phyloP scores from a whole-genome alignment of 1,140 invertebrate genomes.

The honey bee (Apis mellifera) region DNA sequence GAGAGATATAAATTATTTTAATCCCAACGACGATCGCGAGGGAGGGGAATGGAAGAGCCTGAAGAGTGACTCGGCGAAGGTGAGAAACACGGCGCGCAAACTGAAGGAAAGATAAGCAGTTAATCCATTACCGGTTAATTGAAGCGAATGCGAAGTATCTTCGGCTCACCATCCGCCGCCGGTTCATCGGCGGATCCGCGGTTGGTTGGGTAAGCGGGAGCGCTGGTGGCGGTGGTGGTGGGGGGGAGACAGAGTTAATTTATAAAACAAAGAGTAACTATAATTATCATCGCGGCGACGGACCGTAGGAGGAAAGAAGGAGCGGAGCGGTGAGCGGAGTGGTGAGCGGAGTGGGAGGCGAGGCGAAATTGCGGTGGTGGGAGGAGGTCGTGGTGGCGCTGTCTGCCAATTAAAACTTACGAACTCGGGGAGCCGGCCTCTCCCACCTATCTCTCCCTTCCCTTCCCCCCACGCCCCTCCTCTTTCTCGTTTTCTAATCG shows the following conservation, averaged over 20 bases:
- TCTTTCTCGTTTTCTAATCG: constrained; percentile 51
- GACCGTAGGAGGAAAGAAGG: not conserved
- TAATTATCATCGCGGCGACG: constrained; percentile 65
- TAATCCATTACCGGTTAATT: constrained; percentile 74
- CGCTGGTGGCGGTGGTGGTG: too few relatives aligned
- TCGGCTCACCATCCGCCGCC: not conserved
- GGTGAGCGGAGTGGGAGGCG: constrained; percentile 2
- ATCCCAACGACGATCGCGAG: too few relatives aligned
- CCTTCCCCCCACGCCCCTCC: constrained; percentile 7
- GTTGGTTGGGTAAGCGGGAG: too few relatives aligned
- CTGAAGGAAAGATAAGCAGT: constrained; percentile 66
- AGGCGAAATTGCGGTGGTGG: constrained; percentile 31
- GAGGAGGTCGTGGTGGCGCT: constrained; percentile 45
- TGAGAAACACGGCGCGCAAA: not conserved
- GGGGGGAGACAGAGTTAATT: constrained; percentile 60
- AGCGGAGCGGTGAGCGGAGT: not conserved
- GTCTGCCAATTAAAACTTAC: constrained; percentile 72
- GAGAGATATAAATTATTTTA: not conserved
- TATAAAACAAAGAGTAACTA: constrained; percentile 73
- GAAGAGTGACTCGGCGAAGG: not conserved
- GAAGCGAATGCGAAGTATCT: constrained; percentile 68
- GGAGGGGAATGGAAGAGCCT: not conserved
- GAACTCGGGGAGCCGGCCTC: constrained; percentile 53
- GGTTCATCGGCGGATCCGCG: constrained; percentile 32
- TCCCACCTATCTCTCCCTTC: constrained; percentile 52